These are phyloP conservation scores for Linnaemya tessellans DNA, from an alignment of 2,888 invertebrate genomes.

Conservation along the genomic window DNA sequence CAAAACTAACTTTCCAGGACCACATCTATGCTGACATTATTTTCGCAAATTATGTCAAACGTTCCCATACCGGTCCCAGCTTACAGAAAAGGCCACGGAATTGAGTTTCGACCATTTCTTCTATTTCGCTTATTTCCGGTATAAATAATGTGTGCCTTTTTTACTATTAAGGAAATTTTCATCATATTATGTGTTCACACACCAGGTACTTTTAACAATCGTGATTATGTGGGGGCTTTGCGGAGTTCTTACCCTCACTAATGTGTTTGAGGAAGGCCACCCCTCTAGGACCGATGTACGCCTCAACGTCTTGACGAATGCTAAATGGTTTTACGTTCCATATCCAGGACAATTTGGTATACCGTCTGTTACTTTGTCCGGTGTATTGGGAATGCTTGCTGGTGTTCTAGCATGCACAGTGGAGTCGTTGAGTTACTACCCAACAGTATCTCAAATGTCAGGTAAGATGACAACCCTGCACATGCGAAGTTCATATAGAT, in stretches of 20 bases:
- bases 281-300: constrained; percentile 90
- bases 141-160: constrained; percentile 77
- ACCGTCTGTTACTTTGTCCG: constrained; percentile 88
- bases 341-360: constrained; percentile 93
- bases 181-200: neutral
- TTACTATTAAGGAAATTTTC: neutral
- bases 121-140: constrained; percentile 92
- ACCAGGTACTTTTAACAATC: constrained; percentile 89
- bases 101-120: constrained; percentile 86
- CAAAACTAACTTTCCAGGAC: constrained; percentile 85
- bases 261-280: constrained; percentile 87
- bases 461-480: constrained; percentile 82
- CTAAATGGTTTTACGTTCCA: constrained; percentile 91
- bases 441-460: constrained; percentile 93
- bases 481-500: neutral
- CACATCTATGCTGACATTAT: constrained; percentile 89
- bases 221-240: constrained; percentile 90
- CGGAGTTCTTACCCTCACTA: constrained; percentile 87
- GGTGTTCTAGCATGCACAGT: constrained; percentile 91
- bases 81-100: constrained; percentile 85
- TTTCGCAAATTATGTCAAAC: constrained; percentile 90
- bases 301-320: constrained; percentile 87
- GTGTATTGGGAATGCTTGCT: constrained; percentile 90
- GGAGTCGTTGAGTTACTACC: constrained; percentile 94
- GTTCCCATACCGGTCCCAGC: constrained; percentile 86